Base-by-base conservation (phyloP, 92 coral and sea anemone species). In the Actinernus sp. region DNA sequence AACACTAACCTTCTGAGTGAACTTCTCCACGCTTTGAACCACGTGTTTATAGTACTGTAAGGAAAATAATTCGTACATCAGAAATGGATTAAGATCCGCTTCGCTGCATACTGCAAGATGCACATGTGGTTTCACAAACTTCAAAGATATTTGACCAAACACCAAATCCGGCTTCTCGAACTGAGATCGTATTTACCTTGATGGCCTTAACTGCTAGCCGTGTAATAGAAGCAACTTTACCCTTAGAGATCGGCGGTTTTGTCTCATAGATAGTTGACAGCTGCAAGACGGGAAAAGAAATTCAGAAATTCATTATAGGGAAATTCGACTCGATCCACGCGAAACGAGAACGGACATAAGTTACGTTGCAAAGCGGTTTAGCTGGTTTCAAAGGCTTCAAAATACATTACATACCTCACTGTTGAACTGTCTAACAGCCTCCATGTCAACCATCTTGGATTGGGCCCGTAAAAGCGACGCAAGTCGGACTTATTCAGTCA, bases 181-280 rank as follows among this genome's bases (percentile, higher is more conserved):
- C 40, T 9, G 24, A 38, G 24, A 21, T 41, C 31, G 40, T 6
- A 13, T 53, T 39, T 87, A 94, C 98, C 97, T 94, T 94, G 55
- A 91, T 89, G 48, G 97, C 98, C 38, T 94, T 94, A 58, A 94
- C 92, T 32, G 97, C 98, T 29, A 94, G 87, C 48, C 92, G 87
- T 9, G 98, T 94, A 14, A 94, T 92, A 4, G 94, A 87, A 2
- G 94, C 82, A 33, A 94, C 98, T 69, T 94, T 94, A 18, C 97
- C 98, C 76, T 94, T 94, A 22, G 98, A 94, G 59, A 94, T 89
- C 28, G 98, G 98, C 20, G 98, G 98, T 49, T 94, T 94, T 33
- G 98, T 86, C 38, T 92, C 98, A 78, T 94, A 94, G 45, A 94
- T 92, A 20, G 98, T 94, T 40, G 98, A 94, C 89, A 94, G 81